Percentiles rank a stretch among this genome's conserved stretches.
Evolutionary conservation across 2,888 invertebrate genomes (phyloP).

Genomic region (Lepeophtheirus nordmannii): DNA sequence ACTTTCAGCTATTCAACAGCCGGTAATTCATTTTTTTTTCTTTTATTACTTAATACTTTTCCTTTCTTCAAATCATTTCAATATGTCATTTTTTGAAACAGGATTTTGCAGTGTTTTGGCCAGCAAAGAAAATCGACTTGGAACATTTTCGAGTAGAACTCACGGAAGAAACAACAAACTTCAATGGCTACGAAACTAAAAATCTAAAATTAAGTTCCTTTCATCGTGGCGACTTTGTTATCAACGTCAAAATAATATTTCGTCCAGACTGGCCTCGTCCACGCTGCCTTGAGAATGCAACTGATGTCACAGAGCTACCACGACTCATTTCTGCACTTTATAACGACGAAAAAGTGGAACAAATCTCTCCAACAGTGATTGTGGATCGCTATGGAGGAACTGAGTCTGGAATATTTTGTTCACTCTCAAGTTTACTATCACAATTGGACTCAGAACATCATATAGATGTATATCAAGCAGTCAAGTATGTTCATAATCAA

Average conservation of each 20-base stretch:
- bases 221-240: constrained; percentile 37
- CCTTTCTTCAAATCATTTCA: not conserved
- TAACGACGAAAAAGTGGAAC: constrained; percentile 41
- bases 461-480: constrained; percentile 37
- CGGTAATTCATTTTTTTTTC: constrained; percentile 26
- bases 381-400: constrained; percentile 33
- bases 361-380: constrained; percentile 30
- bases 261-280: constrained; percentile 35
- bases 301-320: constrained; percentile 52
- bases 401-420: constrained; percentile 38
- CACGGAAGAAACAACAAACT: constrained; percentile 31
- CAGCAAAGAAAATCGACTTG: constrained; percentile 31
- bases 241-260: constrained; percentile 35
- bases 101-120: constrained; percentile 35
- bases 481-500: constrained; percentile 38
- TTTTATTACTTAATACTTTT: not conserved
- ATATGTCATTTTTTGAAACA: constrained; percentile 25
- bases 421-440: constrained; percentile 35
- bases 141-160: constrained; percentile 33
- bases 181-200: constrained; percentile 34
- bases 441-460: constrained; percentile 36
- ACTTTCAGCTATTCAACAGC: constrained; percentile 52
- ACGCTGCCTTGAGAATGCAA: constrained; percentile 39
- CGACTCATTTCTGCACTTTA: constrained; percentile 56
- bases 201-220: constrained; percentile 37